These are phyloP conservation scores for Buphagus erythrorhynchus DNA, from an alignment of 2,797 vertebrate genomes.

Conservation along the genomic window DNA sequence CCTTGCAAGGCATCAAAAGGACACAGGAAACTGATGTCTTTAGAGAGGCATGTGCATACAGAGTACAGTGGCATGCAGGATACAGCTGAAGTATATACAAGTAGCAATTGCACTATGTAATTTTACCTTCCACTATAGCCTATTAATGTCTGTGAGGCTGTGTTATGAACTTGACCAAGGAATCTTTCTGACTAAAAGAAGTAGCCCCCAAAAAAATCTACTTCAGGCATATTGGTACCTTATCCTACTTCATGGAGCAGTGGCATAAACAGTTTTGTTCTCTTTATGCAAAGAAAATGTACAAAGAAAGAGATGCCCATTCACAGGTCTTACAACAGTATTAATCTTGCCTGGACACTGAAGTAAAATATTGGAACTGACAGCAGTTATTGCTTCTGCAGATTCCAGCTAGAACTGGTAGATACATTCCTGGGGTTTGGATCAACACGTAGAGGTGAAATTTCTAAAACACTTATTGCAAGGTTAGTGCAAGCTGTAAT, in stretches of 20 bases:
- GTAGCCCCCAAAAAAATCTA: neutral
- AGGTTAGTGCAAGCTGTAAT: neutral
- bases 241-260: neutral
- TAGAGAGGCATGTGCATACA: neutral
- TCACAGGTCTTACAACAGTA: neutral
- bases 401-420: neutral
- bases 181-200: neutral
- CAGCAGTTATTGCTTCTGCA: neutral
- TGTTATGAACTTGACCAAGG: neutral
- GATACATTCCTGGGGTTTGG: neutral
- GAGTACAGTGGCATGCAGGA: neutral
- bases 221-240: neutral
- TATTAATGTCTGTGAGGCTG: neutral
- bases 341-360: neutral
- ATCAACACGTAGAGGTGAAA: accelerated
- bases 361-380: neutral
- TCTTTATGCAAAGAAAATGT: neutral
- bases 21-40: neutral
- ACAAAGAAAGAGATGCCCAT: neutral
- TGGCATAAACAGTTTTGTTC: neutral
- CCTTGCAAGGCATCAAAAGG: neutral
- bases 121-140: neutral
- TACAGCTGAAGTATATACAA: neutral
- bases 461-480: neutral
- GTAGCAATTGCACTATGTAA: neutral